phyloP scores from a whole-genome alignment of 2,113 vertebrate genomes.

The Rhinoderma darwinii region DNA sequence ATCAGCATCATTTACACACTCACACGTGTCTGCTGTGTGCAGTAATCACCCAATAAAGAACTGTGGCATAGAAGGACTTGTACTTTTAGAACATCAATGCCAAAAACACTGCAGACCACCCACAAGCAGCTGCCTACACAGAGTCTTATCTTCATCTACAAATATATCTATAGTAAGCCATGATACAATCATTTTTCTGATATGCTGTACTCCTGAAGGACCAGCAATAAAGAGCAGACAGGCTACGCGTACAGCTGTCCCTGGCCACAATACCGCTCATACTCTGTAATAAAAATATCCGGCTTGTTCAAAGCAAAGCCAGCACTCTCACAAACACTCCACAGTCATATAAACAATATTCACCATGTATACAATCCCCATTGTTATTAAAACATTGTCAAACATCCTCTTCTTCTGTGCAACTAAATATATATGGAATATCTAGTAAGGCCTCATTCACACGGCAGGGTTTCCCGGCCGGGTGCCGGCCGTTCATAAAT shows the following conservation, averaged over 20 bases:
- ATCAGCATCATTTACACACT: too few species aligned
- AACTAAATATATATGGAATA: neutral
- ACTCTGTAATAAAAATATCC: neutral
- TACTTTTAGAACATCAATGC: neutral
- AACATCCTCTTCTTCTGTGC: neutral
- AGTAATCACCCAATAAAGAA: too few species aligned
- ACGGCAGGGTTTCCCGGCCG: too few species aligned
- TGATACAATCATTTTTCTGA: neutral
- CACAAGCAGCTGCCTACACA: neutral
- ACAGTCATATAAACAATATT: conserved; percentile 13
- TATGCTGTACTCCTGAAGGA: neutral
- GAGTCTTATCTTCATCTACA: neutral
- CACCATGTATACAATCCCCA: neutral
- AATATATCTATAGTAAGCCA: neutral
- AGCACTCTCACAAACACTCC: neutral
- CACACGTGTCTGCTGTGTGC: too few species aligned
- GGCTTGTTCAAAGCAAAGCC: neutral
- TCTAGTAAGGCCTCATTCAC: too few species aligned
- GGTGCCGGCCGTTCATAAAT: too few species aligned
- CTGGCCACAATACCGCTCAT: neutral
- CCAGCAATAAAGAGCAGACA: neutral
- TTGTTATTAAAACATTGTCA: neutral
- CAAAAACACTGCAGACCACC: neutral
- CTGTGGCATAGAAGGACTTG: too few species aligned
- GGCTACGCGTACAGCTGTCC: neutral